A percentile compares a stretch with the other conserved stretches of the same genome.
phyloP scores from a whole-genome alignment of 2,888 invertebrate genomes.

The Isotomurus palustris region DNA sequence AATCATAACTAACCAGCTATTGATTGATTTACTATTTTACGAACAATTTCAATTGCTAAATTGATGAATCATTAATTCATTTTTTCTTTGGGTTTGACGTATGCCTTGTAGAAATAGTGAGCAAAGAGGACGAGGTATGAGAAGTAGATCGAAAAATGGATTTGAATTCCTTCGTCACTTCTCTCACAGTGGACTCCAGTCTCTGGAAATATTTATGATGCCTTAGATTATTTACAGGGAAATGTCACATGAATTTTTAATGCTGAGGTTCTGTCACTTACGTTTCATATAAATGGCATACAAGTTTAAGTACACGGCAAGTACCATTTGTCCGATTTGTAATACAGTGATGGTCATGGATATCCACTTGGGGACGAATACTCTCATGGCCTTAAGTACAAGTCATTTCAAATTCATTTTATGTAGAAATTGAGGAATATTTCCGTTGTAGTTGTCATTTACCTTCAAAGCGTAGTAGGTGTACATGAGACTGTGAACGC shows the following conservation, averaged over 20 bases:
- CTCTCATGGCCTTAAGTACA: constrained; percentile 63
- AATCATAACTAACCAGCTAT: too few relatives aligned
- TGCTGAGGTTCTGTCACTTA: constrained; percentile 45
- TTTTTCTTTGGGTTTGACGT: constrained; percentile 54
- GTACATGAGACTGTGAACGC: constrained; percentile 87
- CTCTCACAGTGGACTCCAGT: constrained; percentile 73
- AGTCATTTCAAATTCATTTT: neutral
- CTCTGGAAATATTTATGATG: constrained; percentile 1
- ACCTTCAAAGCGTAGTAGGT: constrained; percentile 74
- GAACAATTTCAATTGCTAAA: too few relatives aligned
- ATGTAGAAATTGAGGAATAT: neutral
- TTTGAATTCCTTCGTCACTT: constrained; percentile 74
- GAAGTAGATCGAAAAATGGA: constrained; percentile 89
- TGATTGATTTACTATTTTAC: too few relatives aligned
- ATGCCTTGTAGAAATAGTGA: constrained; percentile 86
- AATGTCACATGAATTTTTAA: neutral
- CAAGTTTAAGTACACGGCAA: constrained; percentile 82
- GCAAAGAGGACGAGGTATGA: constrained; percentile 93
- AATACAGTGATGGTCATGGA: constrained; percentile 88
- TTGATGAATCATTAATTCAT: neutral
- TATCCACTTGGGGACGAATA: constrained; percentile 73
- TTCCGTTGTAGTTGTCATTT: neutral
- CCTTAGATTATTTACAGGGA: neutral
- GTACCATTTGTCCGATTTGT: constrained; percentile 88
- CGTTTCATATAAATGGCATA: constrained; percentile 70